A percentile compares a stretch with the other conserved stretches of the same genome.
Conservation (phyloP, 2,888 invertebrate species). For the Molorchus minor region DNA sequence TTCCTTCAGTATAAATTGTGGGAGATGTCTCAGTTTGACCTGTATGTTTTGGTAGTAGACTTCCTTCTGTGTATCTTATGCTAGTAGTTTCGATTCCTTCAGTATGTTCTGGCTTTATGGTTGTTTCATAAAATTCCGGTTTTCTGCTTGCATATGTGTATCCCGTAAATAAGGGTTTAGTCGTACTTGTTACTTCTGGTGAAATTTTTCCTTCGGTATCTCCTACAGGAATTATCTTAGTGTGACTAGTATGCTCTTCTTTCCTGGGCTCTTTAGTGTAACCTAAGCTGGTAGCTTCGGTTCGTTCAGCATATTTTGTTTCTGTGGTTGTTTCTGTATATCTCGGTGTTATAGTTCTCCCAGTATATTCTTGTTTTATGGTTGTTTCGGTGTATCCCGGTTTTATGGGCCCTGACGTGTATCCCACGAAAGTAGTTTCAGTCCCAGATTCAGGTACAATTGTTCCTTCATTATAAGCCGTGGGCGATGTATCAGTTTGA, state of each 20-base stretch:
- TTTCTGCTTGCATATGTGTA: neutral
- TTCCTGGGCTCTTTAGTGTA: neutral
- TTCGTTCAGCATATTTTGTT: neutral
- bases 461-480: no score
- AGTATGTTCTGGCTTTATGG: neutral
- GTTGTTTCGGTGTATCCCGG: neutral
- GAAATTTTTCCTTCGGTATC: neutral
- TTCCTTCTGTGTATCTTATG: neutral
- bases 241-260: neutral
- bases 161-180: neutral
- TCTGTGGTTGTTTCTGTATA: neutral
- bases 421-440: no score
- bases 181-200: neutral
- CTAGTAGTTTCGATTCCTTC: neutral
- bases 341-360: neutral
- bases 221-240: neutral
- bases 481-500: slow-evolving; percentile 21
- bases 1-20: neutral
- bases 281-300: neutral
- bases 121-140: neutral
- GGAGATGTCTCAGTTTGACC: neutral
- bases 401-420: neutral
- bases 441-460: no score
- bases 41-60: neutral
- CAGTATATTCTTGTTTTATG: neutral